These are phyloP conservation scores for Hydra vulgaris DNA, from an alignment of 30 jellyfish, hydroid and myxozoan species.

Conservation along the genomic window DNA sequence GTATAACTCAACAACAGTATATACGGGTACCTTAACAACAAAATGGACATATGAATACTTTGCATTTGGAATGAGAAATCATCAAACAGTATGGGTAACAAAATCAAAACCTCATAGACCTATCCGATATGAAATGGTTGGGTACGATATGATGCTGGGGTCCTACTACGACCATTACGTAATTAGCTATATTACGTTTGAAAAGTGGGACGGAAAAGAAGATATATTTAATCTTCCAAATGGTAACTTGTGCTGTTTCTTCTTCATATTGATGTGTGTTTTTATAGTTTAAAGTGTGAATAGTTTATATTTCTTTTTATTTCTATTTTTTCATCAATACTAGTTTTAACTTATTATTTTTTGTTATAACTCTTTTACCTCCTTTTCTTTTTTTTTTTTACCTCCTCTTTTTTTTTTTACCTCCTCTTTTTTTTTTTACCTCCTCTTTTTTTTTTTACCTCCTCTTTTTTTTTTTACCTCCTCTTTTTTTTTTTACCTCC, in stretches of 20 bases:
- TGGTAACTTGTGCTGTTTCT: constrained; percentile 26
- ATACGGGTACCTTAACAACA: constrained; percentile 88
- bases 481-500: too few species aligned
- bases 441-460: too few species aligned
- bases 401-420: too few species aligned
- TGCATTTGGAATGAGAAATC: constrained; percentile 90
- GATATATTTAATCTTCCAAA: constrained; percentile 41
- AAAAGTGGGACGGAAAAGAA: constrained; percentile 56
- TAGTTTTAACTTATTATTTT: too few species aligned
- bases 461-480: too few species aligned
- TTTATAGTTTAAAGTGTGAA: background rate
- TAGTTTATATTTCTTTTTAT: too few species aligned
- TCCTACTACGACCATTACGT: constrained; percentile 94
- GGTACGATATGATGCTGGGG: constrained; percentile 90
- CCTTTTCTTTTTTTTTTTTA: too few species aligned
- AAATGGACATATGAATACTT: constrained; percentile 84
- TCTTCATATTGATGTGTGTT: background rate
- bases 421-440: too few species aligned
- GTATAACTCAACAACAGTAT: constrained; percentile 80
- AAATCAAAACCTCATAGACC: constrained; percentile 83
- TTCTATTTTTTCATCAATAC: too few species aligned
- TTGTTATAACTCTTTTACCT: too few species aligned
- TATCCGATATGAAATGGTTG: constrained; percentile 90
- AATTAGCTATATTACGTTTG: constrained; percentile 69
- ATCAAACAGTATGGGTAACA: constrained; percentile 89